These are phyloP conservation scores for Coendou prehensilis DNA, from an alignment of 2,797 vertebrate species.

Conservation along the genomic window DNA sequence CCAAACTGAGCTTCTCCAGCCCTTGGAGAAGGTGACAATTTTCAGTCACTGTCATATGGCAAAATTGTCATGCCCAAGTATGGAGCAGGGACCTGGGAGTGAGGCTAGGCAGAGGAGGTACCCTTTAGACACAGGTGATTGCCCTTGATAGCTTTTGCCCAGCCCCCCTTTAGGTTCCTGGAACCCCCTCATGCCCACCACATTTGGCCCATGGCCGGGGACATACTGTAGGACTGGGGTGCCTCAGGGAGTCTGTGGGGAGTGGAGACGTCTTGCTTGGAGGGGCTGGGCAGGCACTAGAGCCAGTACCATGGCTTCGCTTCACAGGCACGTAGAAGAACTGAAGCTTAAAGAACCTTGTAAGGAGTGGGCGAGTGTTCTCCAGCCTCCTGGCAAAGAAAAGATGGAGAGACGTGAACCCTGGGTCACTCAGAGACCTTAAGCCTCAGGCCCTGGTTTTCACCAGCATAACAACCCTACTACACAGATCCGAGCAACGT, in stretches of 20 bases:
- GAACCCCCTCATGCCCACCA: not conserved
- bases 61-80: not conserved
- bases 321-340: conserved; percentile 96
- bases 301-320: conserved; percentile 86
- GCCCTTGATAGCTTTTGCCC: not conserved
- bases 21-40: not conserved
- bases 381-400: conserved; percentile 90
- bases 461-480: rapidly evolving
- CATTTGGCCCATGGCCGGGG: not conserved
- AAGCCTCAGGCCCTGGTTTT: no score
- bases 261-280: conserved; percentile 25
- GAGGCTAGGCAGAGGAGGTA: not conserved
- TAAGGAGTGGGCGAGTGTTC: conserved; percentile 92
- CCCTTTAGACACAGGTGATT: rapidly evolving
- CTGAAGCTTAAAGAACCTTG: conserved; percentile 94
- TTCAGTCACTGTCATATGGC: not conserved
- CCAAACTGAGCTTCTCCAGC: not conserved
- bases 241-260: conserved; percentile 72
- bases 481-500: rapidly evolving
- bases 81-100: not conserved
- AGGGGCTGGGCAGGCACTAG: not conserved
- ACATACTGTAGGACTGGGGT: conserved; percentile 81
- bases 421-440: not conserved
- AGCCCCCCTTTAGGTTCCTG: not conserved
- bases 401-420: not conserved